Conservation (phyloP, 2,797 vertebrate species). For the Nothura maculosa region DNA sequence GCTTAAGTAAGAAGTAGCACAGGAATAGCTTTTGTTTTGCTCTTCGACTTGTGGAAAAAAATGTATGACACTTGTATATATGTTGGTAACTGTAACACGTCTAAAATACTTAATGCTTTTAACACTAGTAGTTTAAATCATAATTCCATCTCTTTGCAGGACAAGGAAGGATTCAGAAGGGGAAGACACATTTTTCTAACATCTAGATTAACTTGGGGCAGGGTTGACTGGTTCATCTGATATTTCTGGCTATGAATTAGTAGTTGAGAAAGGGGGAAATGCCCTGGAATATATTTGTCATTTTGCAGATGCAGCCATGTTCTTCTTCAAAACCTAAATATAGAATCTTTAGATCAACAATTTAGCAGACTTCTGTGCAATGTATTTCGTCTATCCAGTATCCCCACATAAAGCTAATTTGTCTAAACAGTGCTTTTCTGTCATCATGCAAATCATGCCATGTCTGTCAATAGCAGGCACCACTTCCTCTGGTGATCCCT, state of each 20-base stretch:
- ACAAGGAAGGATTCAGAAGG: not conserved
- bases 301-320: not conserved
- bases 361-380: not conserved
- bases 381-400: not conserved
- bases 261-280: not conserved
- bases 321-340: not conserved
- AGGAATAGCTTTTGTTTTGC: not conserved
- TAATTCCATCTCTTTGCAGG: not conserved
- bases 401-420: not conserved
- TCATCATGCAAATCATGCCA: not conserved
- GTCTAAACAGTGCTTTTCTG: not conserved
- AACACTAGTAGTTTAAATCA: not conserved
- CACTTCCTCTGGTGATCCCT: not conserved
- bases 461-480: not conserved
- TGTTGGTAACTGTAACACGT: not conserved
- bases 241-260: not conserved
- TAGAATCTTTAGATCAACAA: not conserved
- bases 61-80: not conserved
- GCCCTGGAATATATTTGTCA: not conserved
- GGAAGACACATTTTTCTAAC: not conserved
- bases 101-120: not conserved
- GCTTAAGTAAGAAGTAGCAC: not conserved
- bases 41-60: not conserved
- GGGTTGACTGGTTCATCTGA: rapidly evolving
- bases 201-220: not conserved